Conservation (phyloP, 2,797 vertebrate species). For the Apogon hyalosoma region DNA sequence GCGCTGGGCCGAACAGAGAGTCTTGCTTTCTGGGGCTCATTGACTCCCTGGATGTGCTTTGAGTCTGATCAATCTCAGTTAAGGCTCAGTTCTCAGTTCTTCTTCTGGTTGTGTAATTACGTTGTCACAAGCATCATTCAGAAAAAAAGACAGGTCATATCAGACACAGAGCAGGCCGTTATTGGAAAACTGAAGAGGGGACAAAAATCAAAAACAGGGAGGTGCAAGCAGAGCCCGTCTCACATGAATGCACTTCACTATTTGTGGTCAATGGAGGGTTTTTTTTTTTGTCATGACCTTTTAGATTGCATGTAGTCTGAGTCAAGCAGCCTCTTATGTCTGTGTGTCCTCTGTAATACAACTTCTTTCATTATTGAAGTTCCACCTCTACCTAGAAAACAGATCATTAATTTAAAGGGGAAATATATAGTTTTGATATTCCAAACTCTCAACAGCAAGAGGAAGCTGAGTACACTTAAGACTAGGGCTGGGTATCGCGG, state of each 20-base stretch:
- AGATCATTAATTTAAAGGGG: no score
- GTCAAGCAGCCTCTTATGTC: slow-evolving; percentile 21
- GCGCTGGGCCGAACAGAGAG: slow-evolving; percentile 45
- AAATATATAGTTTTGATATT: no score
- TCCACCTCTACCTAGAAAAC: no score
- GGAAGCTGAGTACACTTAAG: no score
- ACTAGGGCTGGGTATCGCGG: no score
- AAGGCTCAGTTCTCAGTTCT: slow-evolving; percentile 35
- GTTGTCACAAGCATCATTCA: slow-evolving; percentile 56
- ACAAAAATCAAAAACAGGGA: slow-evolving; percentile 7
- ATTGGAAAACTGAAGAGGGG: slow-evolving; percentile 8
- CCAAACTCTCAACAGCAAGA: no score
- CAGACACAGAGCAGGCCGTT: slow-evolving; percentile 10
- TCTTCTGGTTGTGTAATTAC: slow-evolving; percentile 60
- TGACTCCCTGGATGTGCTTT: slow-evolving; percentile 57
- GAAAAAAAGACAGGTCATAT: slow-evolving; percentile 47
- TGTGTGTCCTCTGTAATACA: not conserved
- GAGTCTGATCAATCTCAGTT: slow-evolving; percentile 65
- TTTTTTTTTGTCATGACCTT: slow-evolving; percentile 39
- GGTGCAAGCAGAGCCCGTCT: not conserved
- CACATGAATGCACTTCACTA: not conserved
- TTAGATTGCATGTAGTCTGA: slow-evolving; percentile 15
- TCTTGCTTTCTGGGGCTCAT: slow-evolving; percentile 54
- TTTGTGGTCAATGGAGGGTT: slow-evolving; percentile 11
- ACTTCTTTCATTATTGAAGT: no score